phyloP scores from a whole-genome alignment of 1,140 invertebrate species.

The Meteorus sp. region DNA sequence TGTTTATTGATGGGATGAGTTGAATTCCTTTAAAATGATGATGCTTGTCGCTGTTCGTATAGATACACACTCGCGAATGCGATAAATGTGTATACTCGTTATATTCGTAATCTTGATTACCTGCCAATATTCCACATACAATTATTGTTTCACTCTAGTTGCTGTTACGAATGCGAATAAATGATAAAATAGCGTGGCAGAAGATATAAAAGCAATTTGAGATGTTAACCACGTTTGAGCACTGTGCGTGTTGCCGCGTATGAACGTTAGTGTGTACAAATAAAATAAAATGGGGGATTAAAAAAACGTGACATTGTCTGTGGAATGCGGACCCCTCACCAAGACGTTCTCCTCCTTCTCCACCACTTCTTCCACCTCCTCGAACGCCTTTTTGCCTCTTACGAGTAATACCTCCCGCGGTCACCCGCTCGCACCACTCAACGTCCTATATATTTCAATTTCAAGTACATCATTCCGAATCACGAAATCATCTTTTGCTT shows the following conservation, averaged over 20 bases:
- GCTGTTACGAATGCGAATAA: background rate
- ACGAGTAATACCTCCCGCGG: background rate
- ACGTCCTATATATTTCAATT: no score
- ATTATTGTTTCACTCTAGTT: no score
- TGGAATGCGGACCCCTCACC: slow-evolving; percentile 59
- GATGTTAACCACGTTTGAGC: slow-evolving; percentile 16
- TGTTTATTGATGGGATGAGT: no score
- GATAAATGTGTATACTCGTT: no score
- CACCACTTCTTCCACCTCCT: slow-evolving; percentile 25
- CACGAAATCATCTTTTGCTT: no score
- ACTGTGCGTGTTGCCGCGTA: slow-evolving; percentile 31
- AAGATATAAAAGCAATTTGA: slow-evolving; percentile 1
- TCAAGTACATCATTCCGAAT: no score
- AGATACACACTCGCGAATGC: no score
- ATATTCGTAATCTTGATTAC: no score
- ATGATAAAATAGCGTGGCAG: background rate
- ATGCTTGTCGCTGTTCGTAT: no score
- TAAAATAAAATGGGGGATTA: slow-evolving; percentile 58
- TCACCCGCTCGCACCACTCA: slow-evolving; percentile 5
- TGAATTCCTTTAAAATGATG: no score
- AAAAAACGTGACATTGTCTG: slow-evolving; percentile 60
- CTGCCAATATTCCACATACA: no score
- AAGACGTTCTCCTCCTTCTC: slow-evolving; percentile 34
- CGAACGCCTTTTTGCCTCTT: slow-evolving; percentile 13
- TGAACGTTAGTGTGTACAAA: slow-evolving; percentile 38